Evolutionary conservation across 30 jellyfish, hydroid and myxozoan species (phyloP), one percentile per base, ranked within the genome.

Genomic region (Cassiopea xamachana): DNA sequence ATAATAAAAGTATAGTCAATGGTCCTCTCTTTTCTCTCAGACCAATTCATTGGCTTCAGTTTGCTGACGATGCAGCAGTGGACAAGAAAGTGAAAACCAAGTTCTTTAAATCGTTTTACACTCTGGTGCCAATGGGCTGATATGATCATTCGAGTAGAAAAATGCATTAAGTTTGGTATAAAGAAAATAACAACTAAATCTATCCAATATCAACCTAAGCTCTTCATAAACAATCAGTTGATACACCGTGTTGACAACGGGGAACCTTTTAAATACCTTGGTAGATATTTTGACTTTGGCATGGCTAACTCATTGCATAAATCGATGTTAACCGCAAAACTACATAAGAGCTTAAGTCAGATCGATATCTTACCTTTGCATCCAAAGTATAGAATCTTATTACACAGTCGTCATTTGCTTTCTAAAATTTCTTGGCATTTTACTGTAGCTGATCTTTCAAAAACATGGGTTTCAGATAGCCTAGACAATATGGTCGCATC

Each of bases 51-150:
- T 80, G 50, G 47, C 55, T 80, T 72, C 88, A 80, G 60, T 80
- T 46, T 18, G 88, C 88, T 61, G 88, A 80, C 78, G 88, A 80
- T 55, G 88, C 88, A 10, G 88, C 88, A 58, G 88, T 46, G 55
- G 78, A 1, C 49, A 61, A 6, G 72, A 80, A 51, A 61, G 79
- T 80, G 88, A 80, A 18, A 27, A 27, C 78, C 88, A 80, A 46
- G 46, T 55, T 13, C 88, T 80, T 10, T 49, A 80, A 51, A 47
- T 67, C 67, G 88, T 50, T 77, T 46, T 39, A 45, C 87, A 4
- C 77, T 46, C 10, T 51, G 88, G 88, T 80, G 88, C 88, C 88
- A 80, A 13, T 80, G 88, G 77, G 79, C 88, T 39, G 67, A 80
- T 51, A 47, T 51, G 88, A 48, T 55, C 2, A 80, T 0, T 46